A percentile compares a stretch with the other conserved stretches of the same genome.
phyloP scores from a whole-genome alignment of 2,797 vertebrate species.

The Valencia hispanica region DNA sequence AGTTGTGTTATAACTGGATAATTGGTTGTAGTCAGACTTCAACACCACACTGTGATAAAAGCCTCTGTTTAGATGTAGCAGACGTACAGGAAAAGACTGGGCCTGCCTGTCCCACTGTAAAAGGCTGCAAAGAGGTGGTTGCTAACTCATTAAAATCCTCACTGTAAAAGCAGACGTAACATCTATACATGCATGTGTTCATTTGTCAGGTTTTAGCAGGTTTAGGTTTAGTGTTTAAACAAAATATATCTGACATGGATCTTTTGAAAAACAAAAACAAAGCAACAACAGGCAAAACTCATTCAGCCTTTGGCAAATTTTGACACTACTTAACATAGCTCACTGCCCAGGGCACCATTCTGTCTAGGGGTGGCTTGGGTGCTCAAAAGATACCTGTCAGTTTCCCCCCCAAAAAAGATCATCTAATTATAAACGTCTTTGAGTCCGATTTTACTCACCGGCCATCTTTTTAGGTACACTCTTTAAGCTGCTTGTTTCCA shows the following conservation, averaged over 20 bases:
- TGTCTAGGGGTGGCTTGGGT: neutral
- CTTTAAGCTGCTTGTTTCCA: too few species aligned
- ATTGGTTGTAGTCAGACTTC: conserved; percentile 52
- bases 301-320: neutral
- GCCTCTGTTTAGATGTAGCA: conserved; percentile 43
- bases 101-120: conserved; percentile 28
- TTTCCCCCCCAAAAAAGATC: neutral
- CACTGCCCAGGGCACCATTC: neutral
- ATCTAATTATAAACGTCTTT: neutral
- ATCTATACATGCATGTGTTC: neutral
- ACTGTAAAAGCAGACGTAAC: neutral
- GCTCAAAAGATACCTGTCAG: neutral
- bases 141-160: conserved; percentile 11
- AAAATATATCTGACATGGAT: neutral
- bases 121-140: conserved; percentile 18
- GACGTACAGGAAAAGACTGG: conserved; percentile 30
- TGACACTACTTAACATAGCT: neutral
- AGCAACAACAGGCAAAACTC: neutral
- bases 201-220: neutral
- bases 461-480: neutral
- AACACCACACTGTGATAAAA: conserved; percentile 58
- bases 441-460: neutral
- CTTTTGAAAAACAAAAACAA: neutral
- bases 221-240: neutral
- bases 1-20: conserved; percentile 40